Conservation (phyloP, 2,797 vertebrate genomes). For the Anguilla obscura region DNA sequence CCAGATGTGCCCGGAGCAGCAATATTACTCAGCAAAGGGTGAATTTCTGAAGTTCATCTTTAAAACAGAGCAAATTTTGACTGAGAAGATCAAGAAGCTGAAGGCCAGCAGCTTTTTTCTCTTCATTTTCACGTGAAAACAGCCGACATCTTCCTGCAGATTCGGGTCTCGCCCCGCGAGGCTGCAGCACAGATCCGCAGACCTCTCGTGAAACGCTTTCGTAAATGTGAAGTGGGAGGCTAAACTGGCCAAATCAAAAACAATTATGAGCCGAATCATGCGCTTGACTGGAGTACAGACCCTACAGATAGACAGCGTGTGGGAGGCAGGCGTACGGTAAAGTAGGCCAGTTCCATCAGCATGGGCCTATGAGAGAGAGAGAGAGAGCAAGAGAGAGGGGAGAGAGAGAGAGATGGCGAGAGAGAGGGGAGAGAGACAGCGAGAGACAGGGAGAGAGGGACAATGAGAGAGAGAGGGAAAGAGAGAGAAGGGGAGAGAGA, state of each 20-base stretch:
- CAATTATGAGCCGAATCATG: neutral
- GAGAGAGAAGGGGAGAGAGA: neutral
- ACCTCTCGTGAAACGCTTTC: neutral
- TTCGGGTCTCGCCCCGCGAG: neutral
- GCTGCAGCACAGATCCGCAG: neutral
- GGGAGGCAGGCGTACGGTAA: neutral
- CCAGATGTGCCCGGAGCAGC: neutral
- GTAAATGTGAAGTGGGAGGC: neutral
- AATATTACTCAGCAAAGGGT: neutral
- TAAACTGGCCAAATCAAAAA: neutral
- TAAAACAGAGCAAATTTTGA: neutral
- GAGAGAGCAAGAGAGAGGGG: no score
- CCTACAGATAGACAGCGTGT: neutral
- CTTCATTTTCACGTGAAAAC: neutral
- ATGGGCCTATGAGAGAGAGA: neutral
- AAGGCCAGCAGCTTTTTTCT: neutral
- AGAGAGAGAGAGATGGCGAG: neutral
- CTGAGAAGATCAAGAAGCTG: neutral
- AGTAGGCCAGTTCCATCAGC: neutral
- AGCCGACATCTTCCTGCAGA: neutral
- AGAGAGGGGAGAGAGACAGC: neutral
- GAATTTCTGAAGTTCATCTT: neutral
- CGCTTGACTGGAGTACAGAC: neutral
- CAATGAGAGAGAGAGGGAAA: neutral
- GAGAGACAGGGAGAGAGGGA: neutral